Evolutionary conservation across 2,888 invertebrate genomes (phyloP).

Genomic region (Malacosoma neustria): DNA sequence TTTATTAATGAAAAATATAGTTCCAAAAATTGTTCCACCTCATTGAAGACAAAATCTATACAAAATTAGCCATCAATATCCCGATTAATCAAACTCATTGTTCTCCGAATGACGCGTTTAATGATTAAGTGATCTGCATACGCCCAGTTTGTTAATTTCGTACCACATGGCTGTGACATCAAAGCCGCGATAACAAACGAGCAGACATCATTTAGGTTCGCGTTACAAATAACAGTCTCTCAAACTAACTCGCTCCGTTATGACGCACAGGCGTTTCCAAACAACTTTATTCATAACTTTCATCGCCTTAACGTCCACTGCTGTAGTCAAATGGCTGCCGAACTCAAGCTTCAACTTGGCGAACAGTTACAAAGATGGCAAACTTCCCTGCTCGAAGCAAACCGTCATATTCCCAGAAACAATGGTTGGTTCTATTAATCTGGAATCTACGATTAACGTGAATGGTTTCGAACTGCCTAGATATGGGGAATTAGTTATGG

Average conservation of each 20-base stretch:
- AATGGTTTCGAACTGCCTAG: conserved; percentile 47
- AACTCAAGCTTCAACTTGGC: conserved; percentile 48
- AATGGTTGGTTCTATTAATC: conserved; percentile 30
- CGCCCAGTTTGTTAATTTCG: conserved; percentile 12
- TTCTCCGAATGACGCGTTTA: neutral
- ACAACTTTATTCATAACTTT: conserved; percentile 17
- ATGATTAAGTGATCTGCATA: neutral
- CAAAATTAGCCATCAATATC: too few relatives aligned
- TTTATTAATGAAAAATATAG: too few relatives aligned
- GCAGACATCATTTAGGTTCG: conserved; percentile 46
- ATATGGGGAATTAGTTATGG: conserved; percentile 49
- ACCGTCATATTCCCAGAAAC: conserved; percentile 49
- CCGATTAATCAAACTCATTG: conserved; percentile 29
- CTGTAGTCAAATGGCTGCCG: conserved; percentile 49
- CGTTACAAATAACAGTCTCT: conserved; percentile 34
- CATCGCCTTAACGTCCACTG: conserved; percentile 24
- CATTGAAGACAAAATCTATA: too few relatives aligned
- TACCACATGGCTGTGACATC: conserved; percentile 11
- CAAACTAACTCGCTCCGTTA: conserved; percentile 11
- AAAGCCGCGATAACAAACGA: conserved; percentile 25
- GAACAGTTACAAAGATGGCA: conserved; percentile 41
- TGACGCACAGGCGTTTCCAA: conserved; percentile 11
- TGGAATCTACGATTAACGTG: conserved; percentile 32
- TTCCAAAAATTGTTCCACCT: too few relatives aligned
- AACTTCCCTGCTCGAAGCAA: conserved; percentile 53